phyloP scores from a whole-genome alignment of 2,888 invertebrate species.

The Trissolcus brochymenae region DNA sequence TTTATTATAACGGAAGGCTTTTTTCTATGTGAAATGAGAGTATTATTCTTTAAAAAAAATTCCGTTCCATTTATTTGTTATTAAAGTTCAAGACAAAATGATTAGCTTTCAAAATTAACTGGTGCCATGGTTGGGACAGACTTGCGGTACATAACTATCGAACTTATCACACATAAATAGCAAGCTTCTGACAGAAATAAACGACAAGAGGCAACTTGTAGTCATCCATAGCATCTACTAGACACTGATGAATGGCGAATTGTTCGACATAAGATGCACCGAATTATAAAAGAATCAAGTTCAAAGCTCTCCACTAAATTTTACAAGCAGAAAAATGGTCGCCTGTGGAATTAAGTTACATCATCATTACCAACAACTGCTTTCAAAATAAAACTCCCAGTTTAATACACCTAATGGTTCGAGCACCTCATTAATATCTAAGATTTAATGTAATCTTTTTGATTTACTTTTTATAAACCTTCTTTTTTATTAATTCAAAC shows the following conservation, averaged over 20 bases:
- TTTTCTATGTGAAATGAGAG: too few relatives aligned
- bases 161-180: constrained; percentile 19
- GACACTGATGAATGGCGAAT: constrained; percentile 30
- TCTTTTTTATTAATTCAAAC: constrained; percentile 19
- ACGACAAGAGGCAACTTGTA: constrained; percentile 21
- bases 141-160: constrained; percentile 6
- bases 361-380: not conserved
- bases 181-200: constrained; percentile 16
- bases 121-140: too few relatives aligned
- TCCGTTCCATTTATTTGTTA: too few relatives aligned
- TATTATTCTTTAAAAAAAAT: too few relatives aligned
- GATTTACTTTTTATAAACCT: not conserved
- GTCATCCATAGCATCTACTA: constrained; percentile 17
- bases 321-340: not conserved
- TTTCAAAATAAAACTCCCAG: not conserved
- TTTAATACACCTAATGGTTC: not conserved
- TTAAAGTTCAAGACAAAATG: too few relatives aligned
- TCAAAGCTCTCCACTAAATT: constrained; percentile 10
- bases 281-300: constrained; percentile 28
- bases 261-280: constrained; percentile 19
- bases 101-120: not conserved
- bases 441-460: constrained; percentile 5
- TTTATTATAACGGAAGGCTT: too few relatives aligned
- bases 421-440: not conserved
- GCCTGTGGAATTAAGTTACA: too few relatives aligned